Base-by-base conservation (phyloP, 2,888 invertebrate genomes). In the Diarsia dahlii region DNA sequence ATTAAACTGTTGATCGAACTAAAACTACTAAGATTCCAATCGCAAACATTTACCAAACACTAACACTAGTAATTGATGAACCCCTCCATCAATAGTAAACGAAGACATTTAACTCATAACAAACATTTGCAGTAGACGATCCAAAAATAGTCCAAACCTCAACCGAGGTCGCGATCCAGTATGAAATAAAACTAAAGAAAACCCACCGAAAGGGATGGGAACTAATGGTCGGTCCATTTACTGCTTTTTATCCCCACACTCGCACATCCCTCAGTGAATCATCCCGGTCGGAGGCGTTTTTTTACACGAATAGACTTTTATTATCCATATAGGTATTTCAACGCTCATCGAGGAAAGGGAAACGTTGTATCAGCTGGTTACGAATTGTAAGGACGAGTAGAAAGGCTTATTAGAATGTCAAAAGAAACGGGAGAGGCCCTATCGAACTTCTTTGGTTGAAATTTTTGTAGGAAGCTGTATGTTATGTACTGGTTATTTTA, bases 171-270 rank as follows among this genome's bases (percentile, higher is more conserved):
- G 63, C 74, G 72, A 65, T 69, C 52, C 69, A 79, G 82, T 76
- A 83, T 78, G 77, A 86, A 87, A 87, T 78, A 75, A 88, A 87
- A 86, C 82, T 76, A 76, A 76, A 81, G 84, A 73, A 87, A 81
- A 56, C 74, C 62, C 52, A 68, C 74, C 76, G 86, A 87, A 88
- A 90, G 88, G 91, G 90, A 89, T 89, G 88, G 81, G 85, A 88
- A 84, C 91, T 94, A 94, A 94, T 94, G 94, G 92, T 88, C 88
- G 89, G 88, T 90, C 91, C 92, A 92, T 93, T 94, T 91, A 90
- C 88, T 90, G 87, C 87, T 92, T 93, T 92, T 92, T 92, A 92
- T 91, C 91, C 73, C 90, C 88, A 90, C 89, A 89, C 89, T 88
- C 87, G n/a, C n/a, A 88, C 74, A 88, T 89, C 88, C 90, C 88